phyloP scores from a whole-genome alignment of 2,888 invertebrate species.

The Coenonympha glycerion region DNA sequence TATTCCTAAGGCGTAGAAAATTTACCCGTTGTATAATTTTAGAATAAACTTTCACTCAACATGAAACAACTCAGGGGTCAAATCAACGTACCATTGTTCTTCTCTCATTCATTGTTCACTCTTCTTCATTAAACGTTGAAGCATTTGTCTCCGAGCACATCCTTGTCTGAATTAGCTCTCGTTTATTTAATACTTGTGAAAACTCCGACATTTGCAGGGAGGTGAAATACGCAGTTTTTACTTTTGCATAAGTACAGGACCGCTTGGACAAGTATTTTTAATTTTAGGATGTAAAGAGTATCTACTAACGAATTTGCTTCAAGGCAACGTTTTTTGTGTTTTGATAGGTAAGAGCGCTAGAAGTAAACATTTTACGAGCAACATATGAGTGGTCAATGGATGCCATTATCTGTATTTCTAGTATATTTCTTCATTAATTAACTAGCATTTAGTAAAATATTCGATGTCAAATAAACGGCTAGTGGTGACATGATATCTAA shows the following conservation, averaged over 20 bases:
- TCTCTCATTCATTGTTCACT: no score
- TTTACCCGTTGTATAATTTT: constrained; percentile 2
- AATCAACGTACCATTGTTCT: constrained; percentile 18
- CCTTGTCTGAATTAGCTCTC: constrained; percentile 49
- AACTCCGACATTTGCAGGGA: background rate
- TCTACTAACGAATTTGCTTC: no score
- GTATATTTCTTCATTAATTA: no score
- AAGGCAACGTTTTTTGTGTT: no score
- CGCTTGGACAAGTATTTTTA: background rate
- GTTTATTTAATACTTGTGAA: constrained; percentile 53
- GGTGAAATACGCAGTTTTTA: background rate
- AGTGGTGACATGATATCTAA: no score
- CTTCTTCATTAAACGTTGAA: constrained; percentile 33
- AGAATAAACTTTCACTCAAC: constrained; percentile 10
- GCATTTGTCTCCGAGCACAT: constrained; percentile 42
- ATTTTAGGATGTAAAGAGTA: no score
- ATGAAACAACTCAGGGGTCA: constrained; percentile 13
- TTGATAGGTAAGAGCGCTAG: no score
- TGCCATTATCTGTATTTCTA: no score
- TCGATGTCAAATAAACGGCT: no score
- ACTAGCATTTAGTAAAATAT: no score
- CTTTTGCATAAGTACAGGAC: background rate
- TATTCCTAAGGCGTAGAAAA: background rate
- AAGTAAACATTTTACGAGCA: no score
- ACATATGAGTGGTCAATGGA: no score